Evolutionary conservation across 2,888 invertebrate species (phyloP), one percentile per base, ranked within the genome.

Genomic region (Drosophila mettleri): DNA sequence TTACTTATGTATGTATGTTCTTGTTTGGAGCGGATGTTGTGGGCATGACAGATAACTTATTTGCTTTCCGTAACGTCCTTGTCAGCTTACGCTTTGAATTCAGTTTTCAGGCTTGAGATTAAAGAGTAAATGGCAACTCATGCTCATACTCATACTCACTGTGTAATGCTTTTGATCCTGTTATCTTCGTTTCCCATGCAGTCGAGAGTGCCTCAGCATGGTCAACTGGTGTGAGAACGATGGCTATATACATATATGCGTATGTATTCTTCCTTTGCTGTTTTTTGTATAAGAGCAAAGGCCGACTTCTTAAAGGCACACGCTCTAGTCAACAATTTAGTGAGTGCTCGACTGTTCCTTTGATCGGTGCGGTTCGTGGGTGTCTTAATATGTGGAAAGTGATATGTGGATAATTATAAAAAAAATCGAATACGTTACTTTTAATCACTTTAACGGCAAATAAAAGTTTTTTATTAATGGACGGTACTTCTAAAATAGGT

Each of bases 1-100:
- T 7, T 8, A 24, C 9, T 9, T n/a, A 24, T 34, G 16, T 16
- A n/a, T n/a, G n/a, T n/a, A n/a, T 43, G 24, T 16, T 29, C 8
- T 8, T 43, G 24, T n/a, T 27, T 8, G 22, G 24, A 8, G 8
- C 22, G 41, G n/a, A 43, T 43, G 43, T 24, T 24, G 24, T 27
- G 43, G 12, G 43, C 43, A 43, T 24, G 43, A 43, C 43, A 43
- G 43, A 43, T 43, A 43, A 43, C 43, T 43, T 43, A 43, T 43
- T 43, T 43, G 43, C n/a, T 27, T 43, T 27, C 16, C 12, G 45
- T 27, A 10, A 27, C 27, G 5, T 3, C 6, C 12, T 45, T 18
- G 27, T 12, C 16, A 27, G 45, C 45, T 45, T 29, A 16, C n/a
- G 20, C 48, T n/a, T 48, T 48, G 14, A 33, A 48, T 20, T 48